A percentile compares a stretch with the other conserved stretches of the same genome.
Evolutionary conservation across 2,113 vertebrate genomes (phyloP).

Genomic region (Peucedramus taeniatus): DNA sequence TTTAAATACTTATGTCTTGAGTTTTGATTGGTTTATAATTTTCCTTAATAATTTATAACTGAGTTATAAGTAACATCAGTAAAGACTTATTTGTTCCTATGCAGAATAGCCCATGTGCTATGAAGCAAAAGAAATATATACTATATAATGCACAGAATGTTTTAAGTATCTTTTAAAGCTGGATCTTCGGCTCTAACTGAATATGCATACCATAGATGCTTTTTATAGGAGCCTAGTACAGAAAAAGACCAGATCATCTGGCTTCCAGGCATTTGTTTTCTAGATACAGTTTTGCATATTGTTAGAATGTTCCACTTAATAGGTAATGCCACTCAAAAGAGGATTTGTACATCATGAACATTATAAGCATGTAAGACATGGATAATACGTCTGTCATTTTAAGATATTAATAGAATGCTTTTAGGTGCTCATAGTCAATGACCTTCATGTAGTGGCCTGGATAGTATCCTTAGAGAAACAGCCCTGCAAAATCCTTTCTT

Average conservation of each 20-base stretch:
- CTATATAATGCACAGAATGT: not conserved
- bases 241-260: not conserved
- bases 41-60: not conserved
- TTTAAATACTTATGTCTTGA: not conserved
- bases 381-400: not conserved
- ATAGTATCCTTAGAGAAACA: not conserved
- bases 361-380: not conserved
- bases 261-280: not conserved
- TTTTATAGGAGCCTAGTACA: not conserved
- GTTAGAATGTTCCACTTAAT: not conserved
- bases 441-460: not conserved
- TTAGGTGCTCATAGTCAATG: not conserved
- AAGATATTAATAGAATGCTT: not conserved
- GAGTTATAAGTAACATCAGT: not conserved
- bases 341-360: conserved; percentile 6
- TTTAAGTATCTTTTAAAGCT: not conserved
- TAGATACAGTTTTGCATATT: not conserved
- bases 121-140: not conserved
- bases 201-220: not conserved
- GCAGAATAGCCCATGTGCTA: not conserved
- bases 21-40: not conserved
- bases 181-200: not conserved
- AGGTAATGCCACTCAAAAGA: not conserved
- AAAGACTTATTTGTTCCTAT: not conserved
- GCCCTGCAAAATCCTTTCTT: not conserved